A percentile compares a stretch with the other conserved stretches of the same genome.
These are phyloP conservation scores for Microplitis deprimator DNA, from an alignment of 2,888 invertebrate species.

Conservation along the genomic window DNA sequence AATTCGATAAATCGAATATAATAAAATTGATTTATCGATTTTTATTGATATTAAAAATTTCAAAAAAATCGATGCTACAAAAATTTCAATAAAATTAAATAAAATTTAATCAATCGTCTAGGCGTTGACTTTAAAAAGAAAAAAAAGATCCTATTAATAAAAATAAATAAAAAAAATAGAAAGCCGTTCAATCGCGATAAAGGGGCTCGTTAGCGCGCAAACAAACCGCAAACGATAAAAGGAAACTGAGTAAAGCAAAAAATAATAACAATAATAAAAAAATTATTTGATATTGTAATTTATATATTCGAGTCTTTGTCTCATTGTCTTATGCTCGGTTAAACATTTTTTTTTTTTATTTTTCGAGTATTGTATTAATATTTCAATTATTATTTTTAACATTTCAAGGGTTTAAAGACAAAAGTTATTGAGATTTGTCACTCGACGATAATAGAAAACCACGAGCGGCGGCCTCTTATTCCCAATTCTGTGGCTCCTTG, in stretches of 20 bases:
- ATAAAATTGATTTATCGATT: no score
- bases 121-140: not conserved
- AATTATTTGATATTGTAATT: not conserved
- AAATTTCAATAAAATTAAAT: not conserved
- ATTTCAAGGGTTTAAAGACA: not conserved
- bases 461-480: not conserved
- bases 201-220: constrained; percentile 34
- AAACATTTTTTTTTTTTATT: not conserved
- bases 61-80: not conserved
- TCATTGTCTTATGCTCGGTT: not conserved
- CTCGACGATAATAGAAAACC: not conserved
- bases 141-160: not conserved
- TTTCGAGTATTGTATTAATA: not conserved
- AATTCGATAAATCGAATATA: no score
- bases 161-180: constrained; percentile 41
- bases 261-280: not conserved
- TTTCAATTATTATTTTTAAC: not conserved
- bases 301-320: not conserved
- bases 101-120: not conserved
- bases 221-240: constrained; percentile 13
- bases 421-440: not conserved
- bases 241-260: not conserved
- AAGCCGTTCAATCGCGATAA: constrained; percentile 50
- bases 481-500: not conserved
- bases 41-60: not conserved